Percentiles rank a stretch among this genome's conserved stretches.
Conservation (phyloP, 2,888 invertebrate species). For the Blastobasis adustella region DNA sequence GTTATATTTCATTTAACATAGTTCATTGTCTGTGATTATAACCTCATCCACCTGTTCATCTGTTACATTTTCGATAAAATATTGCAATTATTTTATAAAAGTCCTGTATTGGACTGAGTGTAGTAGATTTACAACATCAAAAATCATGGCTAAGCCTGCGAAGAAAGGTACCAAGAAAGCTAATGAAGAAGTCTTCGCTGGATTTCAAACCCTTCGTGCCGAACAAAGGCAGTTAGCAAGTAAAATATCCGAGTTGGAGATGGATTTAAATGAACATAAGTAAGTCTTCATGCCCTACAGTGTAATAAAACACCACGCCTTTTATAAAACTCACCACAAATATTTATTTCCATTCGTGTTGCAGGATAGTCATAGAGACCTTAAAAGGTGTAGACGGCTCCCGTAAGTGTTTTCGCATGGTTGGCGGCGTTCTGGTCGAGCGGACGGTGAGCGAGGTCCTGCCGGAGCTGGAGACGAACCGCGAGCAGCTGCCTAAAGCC, state of each 20-base stretch:
- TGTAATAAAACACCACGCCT: neutral
- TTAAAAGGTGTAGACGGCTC: constrained; percentile 87
- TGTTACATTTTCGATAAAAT: neutral
- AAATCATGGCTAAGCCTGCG: constrained; percentile 41
- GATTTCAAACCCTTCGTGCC: constrained; percentile 89
- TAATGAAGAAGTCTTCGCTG: constrained; percentile 88
- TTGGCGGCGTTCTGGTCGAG: constrained; percentile 95
- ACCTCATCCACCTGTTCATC: constrained; percentile 4
- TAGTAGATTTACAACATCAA: neutral
- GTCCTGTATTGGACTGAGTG: neutral
- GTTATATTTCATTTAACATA: neutral
- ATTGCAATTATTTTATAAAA: neutral
- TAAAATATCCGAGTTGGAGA: constrained; percentile 94
- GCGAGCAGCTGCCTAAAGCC: constrained; percentile 86
- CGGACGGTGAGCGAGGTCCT: constrained; percentile 93
- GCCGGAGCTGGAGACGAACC: constrained; percentile 87
- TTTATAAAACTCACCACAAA: too few relatives aligned
- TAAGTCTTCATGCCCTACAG: constrained; percentile 58
- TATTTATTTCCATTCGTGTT: constrained; percentile 20
- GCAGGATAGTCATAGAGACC: constrained; percentile 95
- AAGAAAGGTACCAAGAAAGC: constrained; percentile 65
- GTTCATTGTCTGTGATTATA: neutral
- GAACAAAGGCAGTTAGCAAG: constrained; percentile 91
- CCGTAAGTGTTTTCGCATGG: constrained; percentile 93
- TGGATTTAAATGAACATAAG: constrained; percentile 98